Evolutionary conservation across 2,797 vertebrate genomes (phyloP), one percentile per base, ranked within the genome.

Genomic region (Melopsittacus undulatus): DNA sequence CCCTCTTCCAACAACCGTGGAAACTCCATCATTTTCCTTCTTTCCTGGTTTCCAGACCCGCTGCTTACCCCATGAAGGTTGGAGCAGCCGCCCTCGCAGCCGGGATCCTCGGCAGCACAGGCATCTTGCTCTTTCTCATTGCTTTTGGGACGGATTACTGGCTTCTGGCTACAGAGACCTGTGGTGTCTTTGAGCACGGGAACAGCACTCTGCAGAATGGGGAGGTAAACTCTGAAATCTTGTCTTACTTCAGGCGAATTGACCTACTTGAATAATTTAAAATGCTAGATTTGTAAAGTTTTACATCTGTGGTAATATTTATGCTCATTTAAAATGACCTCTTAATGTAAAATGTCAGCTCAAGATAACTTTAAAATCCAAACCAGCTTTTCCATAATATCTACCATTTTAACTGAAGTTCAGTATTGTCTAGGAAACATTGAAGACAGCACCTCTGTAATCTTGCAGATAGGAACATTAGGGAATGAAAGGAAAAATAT

Each of bases 121-220:
- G 98, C 17, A 95, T 98, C 42, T 72, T 99, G 61, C 98, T 98
- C 83, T 99, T 99, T 68, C 96, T 99, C 22, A 2, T 98, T 18
- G 98, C 98, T 24, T 99, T 99, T 3, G 98, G 97, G 45, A 99
- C 98, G 3, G 98, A 99, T 92, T 99, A 99, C 94, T 99, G 98
- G 99, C 97, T 99, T 5, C 96, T 99, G 51, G 98, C 98, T 45
- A 98, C 97, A 0, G 98, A 99, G 87, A 95, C 98, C 88, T 99
- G 99, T 7, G 97, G 95, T 38, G 43, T 48, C 77, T 77, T 91
- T 0, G 29, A 84, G 63, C 51, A 3, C 24, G 83, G 66, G 34
- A 97, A 97, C 22, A 73, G 32, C 81, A 97, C 94, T 5, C 85
- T 82, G 92, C 85, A 40, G 57, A 10, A 21, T 0, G 3, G 42